These are phyloP conservation scores for Mesoclemmys tuberculata DNA, from an alignment of 2,113 vertebrate genomes.

Conservation along the genomic window DNA sequence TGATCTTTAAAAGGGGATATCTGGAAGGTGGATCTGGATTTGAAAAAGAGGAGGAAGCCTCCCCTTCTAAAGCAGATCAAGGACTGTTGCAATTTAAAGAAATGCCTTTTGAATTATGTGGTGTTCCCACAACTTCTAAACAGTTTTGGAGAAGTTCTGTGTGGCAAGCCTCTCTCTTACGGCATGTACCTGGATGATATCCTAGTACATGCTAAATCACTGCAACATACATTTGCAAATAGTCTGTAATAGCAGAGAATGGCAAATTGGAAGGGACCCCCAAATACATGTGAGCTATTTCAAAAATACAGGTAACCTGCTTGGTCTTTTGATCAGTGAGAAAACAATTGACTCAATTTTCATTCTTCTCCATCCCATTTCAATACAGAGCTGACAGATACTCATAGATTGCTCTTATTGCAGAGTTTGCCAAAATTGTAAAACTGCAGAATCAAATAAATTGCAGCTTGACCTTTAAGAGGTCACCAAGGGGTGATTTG, in stretches of 20 bases:
- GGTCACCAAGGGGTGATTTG: not conserved
- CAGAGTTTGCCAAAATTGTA: not conserved
- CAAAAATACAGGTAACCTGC: not conserved
- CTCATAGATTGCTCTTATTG: not conserved
- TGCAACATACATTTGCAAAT: not conserved
- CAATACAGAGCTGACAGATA: not conserved
- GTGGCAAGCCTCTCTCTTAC: not conserved
- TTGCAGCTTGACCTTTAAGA: not conserved
- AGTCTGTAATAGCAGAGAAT: not conserved
- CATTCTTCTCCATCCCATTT: too few relatives aligned
- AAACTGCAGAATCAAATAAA: not conserved
- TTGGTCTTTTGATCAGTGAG: not conserved
- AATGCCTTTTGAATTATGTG: constrained; percentile 8
- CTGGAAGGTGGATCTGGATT: not conserved
- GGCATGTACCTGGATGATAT: not conserved
- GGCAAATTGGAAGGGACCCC: not conserved
- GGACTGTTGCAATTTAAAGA: not conserved
- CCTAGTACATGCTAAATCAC: not conserved
- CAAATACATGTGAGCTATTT: not conserved
- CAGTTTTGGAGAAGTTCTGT: not conserved
- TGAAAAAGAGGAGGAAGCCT: constrained; percentile 7
- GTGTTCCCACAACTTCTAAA: not conserved
- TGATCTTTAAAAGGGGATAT: not conserved
- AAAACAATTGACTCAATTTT: too few relatives aligned
- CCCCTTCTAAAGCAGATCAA: constrained; percentile 29